Base-by-base conservation (phyloP, 2,888 invertebrate species). In the Rhimphoctona megacephalus region DNA sequence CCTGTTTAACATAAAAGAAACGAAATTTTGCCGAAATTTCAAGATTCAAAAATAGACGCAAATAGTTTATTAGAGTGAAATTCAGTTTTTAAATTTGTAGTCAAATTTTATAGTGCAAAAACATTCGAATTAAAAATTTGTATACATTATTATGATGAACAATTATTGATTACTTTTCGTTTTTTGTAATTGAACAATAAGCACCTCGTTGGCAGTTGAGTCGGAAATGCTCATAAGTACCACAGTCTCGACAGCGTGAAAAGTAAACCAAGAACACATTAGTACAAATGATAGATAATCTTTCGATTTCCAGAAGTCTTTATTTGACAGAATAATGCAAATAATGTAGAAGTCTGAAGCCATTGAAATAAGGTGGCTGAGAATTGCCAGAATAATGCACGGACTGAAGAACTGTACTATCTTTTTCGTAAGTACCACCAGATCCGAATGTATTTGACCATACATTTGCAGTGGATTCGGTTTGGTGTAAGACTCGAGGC, bases 401-500 rank as follows among this genome's bases (percentile, higher is more conserved):
- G 83, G 70, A 43, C 85, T 70, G 43, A 88, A 85, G 30, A 85
- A 87, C 3, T 88, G 49, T 2, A 81, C 74, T 8, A 87, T 78
- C 69, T 69, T 83, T 57, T 57, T 69, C 19, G 83, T 76, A 14
- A 87, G 36, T 5, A 78, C 61, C 11, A 85, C 76, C 14, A 89
- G 87, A 61, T 89, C 85, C 14, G 85, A 74, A 39, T 88, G 85
- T 17, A 88, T 52, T 43, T 85, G 84, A 33, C 83, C 84, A 72
- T 77, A 85, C 7, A 74, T 17, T 64, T 83, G 81, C 67, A 88
- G 52, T 17, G 73, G 81, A 57, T n/a, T 36, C 11, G 49, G 43
- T 30, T n/a, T 73, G n/a, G 33, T 73, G 30, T 54, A 57, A 2
- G 83, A 30, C 22, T 78, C 66, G 14, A 83, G 57, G 43, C 86